Evolutionary conservation across 2,113 vertebrate species (phyloP).

Genomic region (Etheostoma spectabile): DNA sequence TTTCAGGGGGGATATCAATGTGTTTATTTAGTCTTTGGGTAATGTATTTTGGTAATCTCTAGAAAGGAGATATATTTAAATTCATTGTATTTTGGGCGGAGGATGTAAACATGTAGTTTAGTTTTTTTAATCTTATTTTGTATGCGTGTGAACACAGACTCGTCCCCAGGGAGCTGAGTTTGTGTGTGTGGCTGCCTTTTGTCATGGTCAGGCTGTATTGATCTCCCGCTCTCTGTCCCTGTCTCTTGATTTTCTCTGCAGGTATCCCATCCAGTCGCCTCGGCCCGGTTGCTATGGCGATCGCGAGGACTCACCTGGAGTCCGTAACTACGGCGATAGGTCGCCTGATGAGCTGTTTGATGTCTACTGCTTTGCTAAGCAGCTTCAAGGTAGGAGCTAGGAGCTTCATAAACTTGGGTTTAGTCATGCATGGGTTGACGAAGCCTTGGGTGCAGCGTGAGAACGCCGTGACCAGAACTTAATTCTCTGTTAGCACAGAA

Average conservation of each 20-base stretch:
- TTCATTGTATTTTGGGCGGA: constrained; percentile 33
- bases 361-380: constrained; percentile 93
- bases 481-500: constrained; percentile 24
- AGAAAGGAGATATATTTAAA: constrained; percentile 26
- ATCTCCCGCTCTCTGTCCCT: constrained; percentile 39
- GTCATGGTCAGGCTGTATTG: constrained; percentile 31
- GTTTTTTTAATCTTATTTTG: constrained; percentile 46
- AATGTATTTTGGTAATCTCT: constrained; percentile 27
- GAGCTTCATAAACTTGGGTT: constrained; percentile 48
- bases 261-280: constrained; percentile 95
- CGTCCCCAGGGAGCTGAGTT: constrained; percentile 35
- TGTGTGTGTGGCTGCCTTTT: constrained; percentile 41
- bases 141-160: constrained; percentile 42
- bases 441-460: constrained; percentile 12
- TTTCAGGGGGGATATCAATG: not conserved
- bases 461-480: constrained; percentile 33
- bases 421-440: constrained; percentile 45
- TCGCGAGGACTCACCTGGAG: constrained; percentile 92
- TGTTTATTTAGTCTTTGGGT: constrained; percentile 37
- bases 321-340: constrained; percentile 93
- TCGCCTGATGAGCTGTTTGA: constrained; percentile 90
- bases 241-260: constrained; percentile 66
- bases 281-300: constrained; percentile 97
- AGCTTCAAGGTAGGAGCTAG: constrained; percentile 85
- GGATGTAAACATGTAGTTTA: constrained; percentile 41